Percentiles rank a stretch among this genome's conserved stretches.
These are phyloP conservation scores for Gastrophysa polygoni DNA, from an alignment of 2,888 invertebrate genomes.

Conservation along the genomic window DNA sequence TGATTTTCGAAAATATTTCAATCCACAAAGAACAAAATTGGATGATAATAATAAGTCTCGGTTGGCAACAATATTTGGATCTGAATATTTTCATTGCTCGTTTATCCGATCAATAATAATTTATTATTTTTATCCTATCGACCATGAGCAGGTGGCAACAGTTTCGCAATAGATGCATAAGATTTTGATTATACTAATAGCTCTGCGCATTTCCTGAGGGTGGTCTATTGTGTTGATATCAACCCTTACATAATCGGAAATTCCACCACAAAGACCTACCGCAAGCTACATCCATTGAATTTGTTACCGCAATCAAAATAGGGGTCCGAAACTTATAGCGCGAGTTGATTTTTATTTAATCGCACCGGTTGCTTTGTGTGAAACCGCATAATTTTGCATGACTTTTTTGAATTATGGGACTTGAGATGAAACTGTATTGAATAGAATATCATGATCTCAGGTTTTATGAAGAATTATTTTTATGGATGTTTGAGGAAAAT, in stretches of 20 bases:
- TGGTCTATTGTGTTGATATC: background rate
- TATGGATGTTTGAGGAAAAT: too few relatives aligned
- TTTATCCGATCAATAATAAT: background rate
- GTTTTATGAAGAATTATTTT: too few relatives aligned
- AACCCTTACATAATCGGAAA: background rate
- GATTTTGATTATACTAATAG: background rate
- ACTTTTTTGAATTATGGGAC: background rate
- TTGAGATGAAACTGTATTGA: too few relatives aligned
- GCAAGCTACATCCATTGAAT: background rate
- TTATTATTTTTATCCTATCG: background rate
- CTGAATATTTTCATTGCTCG: too few relatives aligned
- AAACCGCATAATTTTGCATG: background rate
- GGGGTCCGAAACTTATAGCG: background rate
- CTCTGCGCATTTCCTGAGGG: background rate
- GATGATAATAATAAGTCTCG: too few relatives aligned
- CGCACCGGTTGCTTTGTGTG: background rate
- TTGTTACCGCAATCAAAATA: background rate
- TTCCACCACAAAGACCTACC: constrained; percentile 1
- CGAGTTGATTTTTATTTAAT: background rate
- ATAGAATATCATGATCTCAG: too few relatives aligned
- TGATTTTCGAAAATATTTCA: constrained; percentile 29
- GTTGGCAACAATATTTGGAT: too few relatives aligned
- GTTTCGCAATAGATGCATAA: background rate
- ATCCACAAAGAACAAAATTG: too few relatives aligned
- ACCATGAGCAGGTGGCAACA: background rate